These are phyloP conservation scores for Conops quadrifasciatus DNA, from an alignment of 2,888 invertebrate species.

Conservation along the genomic window DNA sequence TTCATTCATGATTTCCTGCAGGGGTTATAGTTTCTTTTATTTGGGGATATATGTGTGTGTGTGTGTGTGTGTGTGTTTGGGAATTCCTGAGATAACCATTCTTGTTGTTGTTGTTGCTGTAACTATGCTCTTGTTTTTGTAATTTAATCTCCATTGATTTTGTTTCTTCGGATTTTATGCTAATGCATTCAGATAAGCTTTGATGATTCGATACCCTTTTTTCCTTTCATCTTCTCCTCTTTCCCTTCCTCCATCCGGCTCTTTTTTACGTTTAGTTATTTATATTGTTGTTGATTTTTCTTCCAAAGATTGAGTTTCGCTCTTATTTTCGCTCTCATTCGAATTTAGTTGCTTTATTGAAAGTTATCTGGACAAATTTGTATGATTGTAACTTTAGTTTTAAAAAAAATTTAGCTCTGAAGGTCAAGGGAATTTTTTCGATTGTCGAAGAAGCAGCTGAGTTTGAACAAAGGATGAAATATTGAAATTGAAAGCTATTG, in stretches of 20 bases:
- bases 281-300: too few relatives aligned
- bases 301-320: not conserved
- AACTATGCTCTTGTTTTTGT: not conserved
- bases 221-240: not conserved
- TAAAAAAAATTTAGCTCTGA: too few relatives aligned
- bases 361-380: not conserved
- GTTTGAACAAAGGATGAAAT: too few relatives aligned
- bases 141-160: not conserved
- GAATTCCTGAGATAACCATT: conserved; percentile 14
- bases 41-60: too few relatives aligned
- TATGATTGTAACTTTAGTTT: not conserved
- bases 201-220: not conserved
- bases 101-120: not conserved
- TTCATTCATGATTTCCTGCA: too few relatives aligned
- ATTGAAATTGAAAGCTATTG: not conserved
- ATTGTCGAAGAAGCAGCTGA: not conserved
- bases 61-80: conserved; percentile 27
- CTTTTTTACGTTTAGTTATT: too few relatives aligned
- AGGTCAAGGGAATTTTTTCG: not conserved
- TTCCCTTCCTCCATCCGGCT: not conserved
- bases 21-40: too few relatives aligned
- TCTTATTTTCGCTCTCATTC: not conserved
- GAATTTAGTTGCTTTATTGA: conserved; percentile 4
- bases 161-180: conserved; percentile 19
- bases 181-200: conserved; percentile 17